Conservation (phyloP, 2,888 invertebrate genomes). For the Temnothorax rugatulus region DNA sequence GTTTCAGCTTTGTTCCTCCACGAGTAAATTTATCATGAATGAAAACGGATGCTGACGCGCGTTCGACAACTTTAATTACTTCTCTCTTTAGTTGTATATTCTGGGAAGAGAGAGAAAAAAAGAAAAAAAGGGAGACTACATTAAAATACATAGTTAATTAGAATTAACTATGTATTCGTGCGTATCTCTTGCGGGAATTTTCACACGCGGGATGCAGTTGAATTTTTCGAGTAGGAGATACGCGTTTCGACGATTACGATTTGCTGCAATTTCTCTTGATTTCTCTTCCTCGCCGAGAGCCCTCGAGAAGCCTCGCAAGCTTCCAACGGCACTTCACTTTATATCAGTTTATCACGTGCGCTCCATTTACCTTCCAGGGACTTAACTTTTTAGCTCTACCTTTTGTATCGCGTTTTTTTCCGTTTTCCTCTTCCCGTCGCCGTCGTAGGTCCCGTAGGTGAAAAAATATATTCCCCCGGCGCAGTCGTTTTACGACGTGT, state of each 20-base stretch:
- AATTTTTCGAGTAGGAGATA: not conserved
- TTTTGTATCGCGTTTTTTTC: slow-evolving; percentile 8
- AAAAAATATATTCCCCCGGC: not conserved
- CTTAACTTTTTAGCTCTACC: slow-evolving; percentile 46
- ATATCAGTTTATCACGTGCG: slow-evolving; percentile 45
- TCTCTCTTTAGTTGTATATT: slow-evolving; percentile 2
- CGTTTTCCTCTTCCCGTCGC: not conserved
- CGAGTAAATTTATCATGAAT: slow-evolving; percentile 8
- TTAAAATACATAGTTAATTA: too few relatives aligned
- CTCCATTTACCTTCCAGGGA: slow-evolving; percentile 33
- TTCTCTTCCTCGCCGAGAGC: slow-evolving; percentile 12
- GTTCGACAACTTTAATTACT: slow-evolving; percentile 42
- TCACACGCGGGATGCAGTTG: not conserved
- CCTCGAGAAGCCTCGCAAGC: not conserved
- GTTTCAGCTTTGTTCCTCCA: slow-evolving; percentile 11
- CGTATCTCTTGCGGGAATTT: not conserved
- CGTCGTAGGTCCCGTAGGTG: not conserved
- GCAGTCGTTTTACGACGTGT: not conserved
- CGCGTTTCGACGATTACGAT: slow-evolving; percentile 43
- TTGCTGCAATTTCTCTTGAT: slow-evolving; percentile 51
- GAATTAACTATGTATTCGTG: not conserved
- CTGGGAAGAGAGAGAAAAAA: not conserved
- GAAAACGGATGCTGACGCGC: not conserved
- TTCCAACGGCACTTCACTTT: slow-evolving; percentile 35
- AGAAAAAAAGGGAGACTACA: not conserved